Base-by-base conservation (phyloP, 1,140 invertebrate species). In the Grapholita molesta region DNA sequence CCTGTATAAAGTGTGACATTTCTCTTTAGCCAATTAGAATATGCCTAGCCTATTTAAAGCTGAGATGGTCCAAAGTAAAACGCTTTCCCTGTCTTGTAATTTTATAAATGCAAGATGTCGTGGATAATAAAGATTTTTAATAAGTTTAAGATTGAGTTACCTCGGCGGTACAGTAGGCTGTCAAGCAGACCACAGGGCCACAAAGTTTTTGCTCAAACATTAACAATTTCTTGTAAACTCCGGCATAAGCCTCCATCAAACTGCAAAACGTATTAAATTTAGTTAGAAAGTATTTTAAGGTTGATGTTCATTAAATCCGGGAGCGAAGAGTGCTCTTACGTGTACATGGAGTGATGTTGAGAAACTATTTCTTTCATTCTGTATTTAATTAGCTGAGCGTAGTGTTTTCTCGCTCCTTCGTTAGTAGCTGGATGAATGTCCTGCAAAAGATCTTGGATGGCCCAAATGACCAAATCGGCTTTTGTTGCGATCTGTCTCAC, bases 391-490 rank as follows among this genome's bases (percentile, higher is more conserved):
- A 81, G 28, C 24, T 15, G 53, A 21, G 75, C 68, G 42, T 79
- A 84, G 23, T 69, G 42, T 11, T 48, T 15, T 64, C 30, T 69
- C 66, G 84, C 75, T 23, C 68, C 33, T 67, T 71, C 32, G 57
- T 71, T 77, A 1, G 21, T 66, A 0, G 83, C 68, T 52, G 76
- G 73, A n/a, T 74, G 33, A 25, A 87, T 72, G 68, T 76, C 83
- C 42, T 76, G 67, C 68, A 88, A 73, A 11, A 89, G 61, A 65
- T 89, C 84, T 71, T 82, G 64, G 55, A 89, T 77, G 11, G 74
- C 77, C 78, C 82, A 83, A 53, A 77, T 82, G 0, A 89, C 70
- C 53, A 89, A 71, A 69, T 89, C 86, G 1, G 80, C 80, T 73
- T 89, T 89, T 55, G 77, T 72, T 7, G 70, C 68, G 69, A 89